These are phyloP conservation scores for Siphonodentalium dalli DNA, from an alignment of 2,888 invertebrate species.

Conservation along the genomic window DNA sequence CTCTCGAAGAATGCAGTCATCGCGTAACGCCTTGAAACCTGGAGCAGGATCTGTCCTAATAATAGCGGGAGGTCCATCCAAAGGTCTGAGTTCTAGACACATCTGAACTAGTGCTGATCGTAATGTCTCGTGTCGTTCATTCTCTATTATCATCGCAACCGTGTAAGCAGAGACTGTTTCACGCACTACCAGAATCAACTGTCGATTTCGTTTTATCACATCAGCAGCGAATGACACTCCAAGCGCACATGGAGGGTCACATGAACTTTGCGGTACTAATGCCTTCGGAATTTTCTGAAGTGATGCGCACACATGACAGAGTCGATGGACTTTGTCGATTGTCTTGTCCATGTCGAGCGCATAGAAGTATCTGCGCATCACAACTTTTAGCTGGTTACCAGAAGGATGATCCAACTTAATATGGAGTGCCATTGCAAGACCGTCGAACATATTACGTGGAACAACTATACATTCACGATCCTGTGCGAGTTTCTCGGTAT, in stretches of 20 bases:
- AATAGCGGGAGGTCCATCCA: slow-evolving; percentile 29
- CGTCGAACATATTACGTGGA: too few species aligned
- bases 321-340: slow-evolving; percentile 9
- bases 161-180: slow-evolving; percentile 33
- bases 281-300: neutral
- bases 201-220: slow-evolving; percentile 24
- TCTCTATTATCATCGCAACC: slow-evolving; percentile 11
- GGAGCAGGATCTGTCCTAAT: slow-evolving; percentile 36
- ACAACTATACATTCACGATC: too few species aligned
- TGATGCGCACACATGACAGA: slow-evolving; percentile 6
- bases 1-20: slow-evolving; percentile 23
- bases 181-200: slow-evolving; percentile 26
- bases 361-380: slow-evolving; percentile 27
- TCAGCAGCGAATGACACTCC: slow-evolving; percentile 29
- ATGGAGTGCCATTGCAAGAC: too few species aligned
- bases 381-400: slow-evolving; percentile 21
- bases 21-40: slow-evolving; percentile 16
- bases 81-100: slow-evolving; percentile 22
- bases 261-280: slow-evolving; percentile 13
- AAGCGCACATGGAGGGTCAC: slow-evolving; percentile 19
- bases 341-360: slow-evolving; percentile 31
- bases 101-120: slow-evolving; percentile 17
- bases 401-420: too few species aligned
- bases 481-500: too few species aligned
- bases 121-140: slow-evolving; percentile 22